Evolutionary conservation across 2,888 invertebrate genomes (phyloP), one percentile per base, ranked within the genome.

Genomic region (Hydropsyche betteni): DNA sequence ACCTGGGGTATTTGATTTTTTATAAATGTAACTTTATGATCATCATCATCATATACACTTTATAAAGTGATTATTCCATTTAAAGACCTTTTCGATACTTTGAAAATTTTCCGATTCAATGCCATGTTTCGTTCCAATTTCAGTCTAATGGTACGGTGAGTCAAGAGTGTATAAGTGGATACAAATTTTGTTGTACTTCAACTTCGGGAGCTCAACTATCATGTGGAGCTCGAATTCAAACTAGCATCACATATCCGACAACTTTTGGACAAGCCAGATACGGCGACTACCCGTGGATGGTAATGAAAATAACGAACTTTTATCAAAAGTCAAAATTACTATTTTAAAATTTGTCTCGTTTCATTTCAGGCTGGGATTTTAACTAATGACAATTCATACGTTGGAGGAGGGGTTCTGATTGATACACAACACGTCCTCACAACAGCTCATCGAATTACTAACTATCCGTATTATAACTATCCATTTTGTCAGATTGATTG

Each of bases 201-300:
- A 16, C 69, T 7, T 34, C 72, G 5, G 70, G 8, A 78, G 81
- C 10, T 80, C 80, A 74, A 58, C 75, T 14, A 55, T 86, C 85
- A 51, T 90, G 90, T 80, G 89, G 90, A 0, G 83, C 82, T 12
- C 80, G 86, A 68, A 86, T 86, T 78, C 80, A 83, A 0, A 84
- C 84, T 0, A 85, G 86, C 0, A 79, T 83, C 0, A 82, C 84
- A 4, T 82, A 84, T 2, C 82, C 86, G 1, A 80, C 84, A 24
- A 83, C 84, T 0, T 80, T 83, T 38, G 91, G 91, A 0, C 88
- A 90, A 83, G 90, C 93, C 8, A 86, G 85, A 77, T 91, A 88
- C 80, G 93, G 93, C 10, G 91, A 91, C 80, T 92, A 89, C 83
- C 93, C 93, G 2, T 94, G 93, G 93, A 91, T 91, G 86, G 92